Evolutionary conservation across 2,888 invertebrate species (phyloP).

Genomic region (Drosophila falleni): DNA sequence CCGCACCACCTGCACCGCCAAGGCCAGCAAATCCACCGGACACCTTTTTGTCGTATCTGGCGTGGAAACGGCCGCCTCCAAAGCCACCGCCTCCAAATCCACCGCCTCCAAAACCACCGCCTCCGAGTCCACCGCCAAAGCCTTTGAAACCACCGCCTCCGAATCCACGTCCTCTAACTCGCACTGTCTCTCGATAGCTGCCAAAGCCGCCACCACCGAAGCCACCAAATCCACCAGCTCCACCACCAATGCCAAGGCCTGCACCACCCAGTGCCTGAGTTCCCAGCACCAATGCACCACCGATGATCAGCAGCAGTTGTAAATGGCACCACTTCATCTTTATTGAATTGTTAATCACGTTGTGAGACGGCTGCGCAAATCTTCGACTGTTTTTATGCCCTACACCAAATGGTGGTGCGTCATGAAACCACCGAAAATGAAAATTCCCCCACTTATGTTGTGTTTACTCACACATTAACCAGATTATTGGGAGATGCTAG

Average conservation of each 20-base stretch:
- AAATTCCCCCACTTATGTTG: conserved; percentile 27
- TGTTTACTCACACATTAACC: conserved; percentile 52
- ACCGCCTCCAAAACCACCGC: conserved; percentile 62
- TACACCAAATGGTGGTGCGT: conserved; percentile 31
- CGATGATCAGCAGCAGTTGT: conserved; percentile 39
- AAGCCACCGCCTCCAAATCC: conserved; percentile 25
- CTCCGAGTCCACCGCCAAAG: conserved; percentile 63
- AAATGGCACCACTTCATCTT: conserved; percentile 44
- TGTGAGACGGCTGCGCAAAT: conserved; percentile 39
- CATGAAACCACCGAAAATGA: conserved; percentile 24
- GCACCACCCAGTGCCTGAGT: conserved; percentile 31
- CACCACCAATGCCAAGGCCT: conserved; percentile 38
- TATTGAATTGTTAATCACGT: conserved; percentile 25
- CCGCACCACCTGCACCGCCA: conserved; percentile 36
- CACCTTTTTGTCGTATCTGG: conserved; percentile 27
- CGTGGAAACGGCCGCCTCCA: conserved; percentile 25
- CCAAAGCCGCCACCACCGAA: conserved; percentile 76
- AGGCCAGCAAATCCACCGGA: conserved; percentile 34
- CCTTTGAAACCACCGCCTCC: conserved; percentile 64
- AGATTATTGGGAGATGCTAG: conserved; percentile 10
- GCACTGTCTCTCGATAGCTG: conserved; percentile 72
- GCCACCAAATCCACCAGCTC: conserved; percentile 46
- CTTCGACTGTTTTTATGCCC: conserved; percentile 47
- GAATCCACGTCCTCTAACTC: conserved; percentile 72
- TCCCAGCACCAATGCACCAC: conserved; percentile 13